Base-by-base conservation (phyloP, 2,797 vertebrate species). In the Gambelia wislizenii region DNA sequence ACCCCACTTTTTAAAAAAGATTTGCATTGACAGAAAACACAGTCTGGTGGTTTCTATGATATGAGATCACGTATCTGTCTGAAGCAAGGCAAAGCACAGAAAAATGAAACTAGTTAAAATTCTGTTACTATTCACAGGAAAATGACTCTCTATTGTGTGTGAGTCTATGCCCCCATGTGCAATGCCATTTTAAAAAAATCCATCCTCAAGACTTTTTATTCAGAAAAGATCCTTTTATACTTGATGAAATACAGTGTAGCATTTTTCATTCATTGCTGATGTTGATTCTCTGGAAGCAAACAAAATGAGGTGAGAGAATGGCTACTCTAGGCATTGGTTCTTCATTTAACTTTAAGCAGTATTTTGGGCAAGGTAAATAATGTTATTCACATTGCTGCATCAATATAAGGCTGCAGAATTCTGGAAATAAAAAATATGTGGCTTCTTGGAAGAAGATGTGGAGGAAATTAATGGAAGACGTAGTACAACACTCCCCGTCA, bases 301-400 rank as follows among this genome's bases (percentile, higher is more conserved):
- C 89, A 81, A 87, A 92, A 91, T 85, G 64, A 20, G 85, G 56
- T 33, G 3, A 10, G 39, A 69, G 22, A 74, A 88, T 18, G 30
- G 75, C 93, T 91, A 91, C n/a, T 90, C 2, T 7, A 83, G 78
- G 85, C 81, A 70, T n/a, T 93, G 93, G 89, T 14, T 89, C 70
- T 80, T 72, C 92, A 91, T n/a, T 2, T 0, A 83, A 61, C 93
- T 92, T 91, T 86, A 91, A 93, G 82, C 5, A n/a, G 72, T 44
- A 18, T 86, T 92, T 92, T 85, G 64, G 69, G 87, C 10, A 70
- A 56, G 16, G n/a, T 39, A 84, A 85, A 61, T 91, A 86, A 93
- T 1, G 30, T 87, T 80, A 89, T 88, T 90, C 79, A 81, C 2
- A 6, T 90, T 89, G 89, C 54, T 44, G 36, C 77, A 72, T 69